phyloP scores from a whole-genome alignment of 1,140 invertebrate genomes.

The Drosophila tropicalis region DNA sequence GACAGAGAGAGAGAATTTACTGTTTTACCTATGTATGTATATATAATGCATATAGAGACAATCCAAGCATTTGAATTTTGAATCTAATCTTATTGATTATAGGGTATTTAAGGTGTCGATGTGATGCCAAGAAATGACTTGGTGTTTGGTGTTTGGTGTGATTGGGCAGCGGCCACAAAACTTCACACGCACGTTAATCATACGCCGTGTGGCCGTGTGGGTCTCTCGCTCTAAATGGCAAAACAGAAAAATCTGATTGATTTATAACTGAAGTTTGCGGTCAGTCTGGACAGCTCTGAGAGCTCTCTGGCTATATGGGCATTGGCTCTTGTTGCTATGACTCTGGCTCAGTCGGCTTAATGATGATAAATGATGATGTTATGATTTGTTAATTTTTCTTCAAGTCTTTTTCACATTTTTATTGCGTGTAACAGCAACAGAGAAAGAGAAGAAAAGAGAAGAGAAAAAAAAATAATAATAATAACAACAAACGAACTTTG shows the following conservation, averaged over 20 bases:
- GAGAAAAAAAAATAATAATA: not conserved
- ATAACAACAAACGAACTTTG: constrained; percentile 15
- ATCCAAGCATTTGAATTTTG: constrained; percentile 21
- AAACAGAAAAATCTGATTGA: constrained; percentile 73
- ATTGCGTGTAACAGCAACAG: constrained; percentile 54
- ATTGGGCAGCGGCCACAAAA: constrained; percentile 48
- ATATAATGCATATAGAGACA: constrained; percentile 36
- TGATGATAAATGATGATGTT: constrained; percentile 82
- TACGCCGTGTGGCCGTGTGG: constrained; percentile 60
- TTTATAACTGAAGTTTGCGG: constrained; percentile 71
- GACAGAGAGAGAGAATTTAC: not conserved
- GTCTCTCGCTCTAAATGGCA: constrained; percentile 54
- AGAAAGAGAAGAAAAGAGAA: not conserved
- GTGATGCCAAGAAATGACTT: not conserved
- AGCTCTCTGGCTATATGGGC: not conserved
- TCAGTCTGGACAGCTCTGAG: constrained; percentile 22
- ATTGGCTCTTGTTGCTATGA: constrained; percentile 2
- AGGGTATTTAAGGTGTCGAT: not conserved
- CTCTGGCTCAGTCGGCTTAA: constrained; percentile 48
- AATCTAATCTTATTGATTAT: too few species aligned
- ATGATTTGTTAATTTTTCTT: constrained; percentile 80
- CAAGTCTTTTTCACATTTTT: constrained; percentile 49
- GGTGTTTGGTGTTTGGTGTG: constrained; percentile 22
- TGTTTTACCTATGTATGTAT: not conserved
- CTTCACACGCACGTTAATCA: constrained; percentile 74